Evolutionary conservation across 2,888 invertebrate genomes (phyloP).

Genomic region (Drosophila helvetica): DNA sequence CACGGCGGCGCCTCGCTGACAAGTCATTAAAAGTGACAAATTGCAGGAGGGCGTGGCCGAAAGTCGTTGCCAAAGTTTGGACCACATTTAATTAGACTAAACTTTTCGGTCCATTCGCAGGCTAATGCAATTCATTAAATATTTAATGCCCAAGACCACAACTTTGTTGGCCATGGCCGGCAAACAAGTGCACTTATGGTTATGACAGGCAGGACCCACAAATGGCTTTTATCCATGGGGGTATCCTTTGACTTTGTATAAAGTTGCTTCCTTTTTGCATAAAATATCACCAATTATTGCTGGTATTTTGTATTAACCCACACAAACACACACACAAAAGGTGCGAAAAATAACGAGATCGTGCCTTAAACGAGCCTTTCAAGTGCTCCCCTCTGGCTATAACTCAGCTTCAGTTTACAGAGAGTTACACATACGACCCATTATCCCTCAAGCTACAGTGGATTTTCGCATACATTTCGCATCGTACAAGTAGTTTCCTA

Average conservation of each 20-base stretch:
- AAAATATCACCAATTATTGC: constrained; percentile 12
- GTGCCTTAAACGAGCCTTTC: constrained; percentile 7
- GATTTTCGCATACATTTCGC: not conserved
- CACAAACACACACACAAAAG: constrained; percentile 9
- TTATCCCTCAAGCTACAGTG: constrained; percentile 35
- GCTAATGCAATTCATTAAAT: constrained; percentile 75
- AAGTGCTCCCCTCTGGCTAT: constrained; percentile 32
- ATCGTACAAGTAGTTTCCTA: constrained; percentile 14
- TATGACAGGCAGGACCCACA: constrained; percentile 16
- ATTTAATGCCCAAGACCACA: constrained; percentile 62
- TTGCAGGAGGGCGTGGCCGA: constrained; percentile 60
- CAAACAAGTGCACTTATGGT: constrained; percentile 41
- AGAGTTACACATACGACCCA: constrained; percentile 15
- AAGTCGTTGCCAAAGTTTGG: constrained; percentile 62
- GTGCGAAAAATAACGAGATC: constrained; percentile 37
- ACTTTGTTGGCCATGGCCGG: constrained; percentile 37
- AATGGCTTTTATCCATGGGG: not conserved
- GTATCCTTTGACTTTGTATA: not conserved
- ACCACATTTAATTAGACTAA: constrained; percentile 73
- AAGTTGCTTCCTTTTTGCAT: constrained; percentile 17
- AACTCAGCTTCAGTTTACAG: constrained; percentile 51
- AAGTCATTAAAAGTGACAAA: constrained; percentile 77
- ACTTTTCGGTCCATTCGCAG: constrained; percentile 51
- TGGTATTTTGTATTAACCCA: not conserved
- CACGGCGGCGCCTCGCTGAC: constrained; percentile 68